A percentile compares a stretch with the other conserved stretches of the same genome.
These are phyloP conservation scores for Hydrotaea diabolus DNA, from an alignment of 2,888 invertebrate species.

Conservation along the genomic window DNA sequence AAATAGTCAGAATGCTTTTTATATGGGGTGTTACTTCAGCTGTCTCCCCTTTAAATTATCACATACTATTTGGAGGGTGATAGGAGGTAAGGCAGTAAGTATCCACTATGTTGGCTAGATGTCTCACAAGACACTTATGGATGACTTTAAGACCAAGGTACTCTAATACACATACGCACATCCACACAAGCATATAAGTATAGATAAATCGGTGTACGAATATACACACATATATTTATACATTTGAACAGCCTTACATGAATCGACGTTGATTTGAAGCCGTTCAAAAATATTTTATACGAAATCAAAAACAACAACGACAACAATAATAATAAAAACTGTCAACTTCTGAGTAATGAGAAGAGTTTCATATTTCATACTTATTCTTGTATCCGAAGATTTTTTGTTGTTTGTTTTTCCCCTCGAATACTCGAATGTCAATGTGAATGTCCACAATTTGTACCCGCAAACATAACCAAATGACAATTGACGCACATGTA, in stretches of 20 bases:
- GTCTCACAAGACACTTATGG: no score
- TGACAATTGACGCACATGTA: conserved; percentile 27
- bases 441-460: conserved; percentile 1
- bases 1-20: no score
- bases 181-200: no score
- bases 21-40: no score
- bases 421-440: conserved; percentile 3
- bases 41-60: no score
- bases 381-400: conserved; percentile 37
- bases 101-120: no score
- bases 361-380: conserved; percentile 60
- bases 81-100: no score
- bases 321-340: conserved; percentile 36
- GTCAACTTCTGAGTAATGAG: conserved; percentile 58
- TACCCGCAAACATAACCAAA: conserved; percentile 25
- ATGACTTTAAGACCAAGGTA: no score
- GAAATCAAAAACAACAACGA: conserved; percentile 18
- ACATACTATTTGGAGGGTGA: no score
- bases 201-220: no score
- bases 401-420: conserved; percentile 4
- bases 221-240: background rate
- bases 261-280: conserved; percentile 56
- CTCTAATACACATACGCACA: no score
- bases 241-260: background rate
- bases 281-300: conserved; percentile 54